A percentile compares a stretch with the other conserved stretches of the same genome.
These are phyloP conservation scores for Mythimna impura DNA, from an alignment of 2,888 invertebrate genomes.

Conservation along the genomic window DNA sequence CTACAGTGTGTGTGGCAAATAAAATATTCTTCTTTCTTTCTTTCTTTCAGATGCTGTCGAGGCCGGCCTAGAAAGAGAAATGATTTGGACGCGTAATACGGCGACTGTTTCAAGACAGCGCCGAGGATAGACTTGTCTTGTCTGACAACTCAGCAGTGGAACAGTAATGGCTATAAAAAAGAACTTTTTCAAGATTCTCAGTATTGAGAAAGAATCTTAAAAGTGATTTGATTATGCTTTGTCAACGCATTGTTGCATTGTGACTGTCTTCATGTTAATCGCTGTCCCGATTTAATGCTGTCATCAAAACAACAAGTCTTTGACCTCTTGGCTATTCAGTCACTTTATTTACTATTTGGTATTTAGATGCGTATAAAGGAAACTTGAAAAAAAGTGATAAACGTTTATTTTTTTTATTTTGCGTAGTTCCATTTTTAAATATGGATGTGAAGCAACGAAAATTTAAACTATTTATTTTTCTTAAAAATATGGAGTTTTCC, in stretches of 20 bases:
- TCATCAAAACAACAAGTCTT: slow-evolving; percentile 33
- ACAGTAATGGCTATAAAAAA: too few relatives aligned
- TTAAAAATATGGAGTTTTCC: too few relatives aligned
- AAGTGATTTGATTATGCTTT: slow-evolving; percentile 20
- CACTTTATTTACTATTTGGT: neutral
- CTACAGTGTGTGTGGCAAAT: too few relatives aligned
- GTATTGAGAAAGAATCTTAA: slow-evolving; percentile 7
- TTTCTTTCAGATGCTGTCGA: too few relatives aligned
- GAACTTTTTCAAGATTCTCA: slow-evolving; percentile 7
- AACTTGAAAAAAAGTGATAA: neutral
- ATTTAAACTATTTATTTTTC: too few relatives aligned
- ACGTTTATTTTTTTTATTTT: neutral
- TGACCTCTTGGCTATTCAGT: slow-evolving; percentile 17
- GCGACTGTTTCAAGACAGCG: too few relatives aligned
- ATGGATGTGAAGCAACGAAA: too few relatives aligned
- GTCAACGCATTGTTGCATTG: slow-evolving; percentile 44
- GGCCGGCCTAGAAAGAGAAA: too few relatives aligned
- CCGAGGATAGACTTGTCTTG: too few relatives aligned
- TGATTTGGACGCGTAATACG: too few relatives aligned
- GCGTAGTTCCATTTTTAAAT: neutral
- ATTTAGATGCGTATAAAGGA: neutral
- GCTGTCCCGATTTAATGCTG: slow-evolving; percentile 27
- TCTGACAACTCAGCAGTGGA: too few relatives aligned
- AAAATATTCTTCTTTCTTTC: too few relatives aligned
- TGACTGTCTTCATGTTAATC: slow-evolving; percentile 30